These are phyloP conservation scores for Xylocopa sonorina DNA, from an alignment of 1,140 invertebrate species.

Conservation along the genomic window DNA sequence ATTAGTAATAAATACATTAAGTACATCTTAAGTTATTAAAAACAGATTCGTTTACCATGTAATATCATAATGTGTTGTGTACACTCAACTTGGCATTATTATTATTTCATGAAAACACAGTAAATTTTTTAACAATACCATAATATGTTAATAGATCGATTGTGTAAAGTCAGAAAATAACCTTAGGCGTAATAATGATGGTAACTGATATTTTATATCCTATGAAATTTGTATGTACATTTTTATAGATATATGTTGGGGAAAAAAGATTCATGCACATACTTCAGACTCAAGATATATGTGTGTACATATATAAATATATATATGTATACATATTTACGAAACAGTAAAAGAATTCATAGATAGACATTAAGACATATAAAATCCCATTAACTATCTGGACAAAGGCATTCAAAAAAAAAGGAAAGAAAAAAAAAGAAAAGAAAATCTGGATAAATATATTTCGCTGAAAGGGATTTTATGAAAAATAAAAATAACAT, in stretches of 20 bases:
- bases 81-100: conserved; percentile 41
- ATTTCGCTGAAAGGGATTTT: conserved; percentile 40
- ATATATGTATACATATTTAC: conserved; percentile 10
- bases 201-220: neutral
- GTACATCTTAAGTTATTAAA: conserved; percentile 21
- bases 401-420: conserved; percentile 13
- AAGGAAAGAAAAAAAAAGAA: neutral
- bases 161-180: conserved; percentile 30
- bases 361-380: conserved; percentile 38
- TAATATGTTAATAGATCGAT: conserved; percentile 10
- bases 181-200: neutral
- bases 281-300: conserved; percentile 14
- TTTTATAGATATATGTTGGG: conserved; percentile 19
- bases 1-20: conserved; percentile 23
- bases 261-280: conserved; percentile 45
- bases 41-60: conserved; percentile 33
- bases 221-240: conserved; percentile 18
- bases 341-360: conserved; percentile 20
- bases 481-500: conserved; percentile 62
- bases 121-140: conserved; percentile 29
- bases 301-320: conserved; percentile 24
- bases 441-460: conserved; percentile 42
- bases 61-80: conserved; percentile 48
- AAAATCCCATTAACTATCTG: conserved; percentile 34
- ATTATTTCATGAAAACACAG: conserved; percentile 26